These are phyloP conservation scores for Resseliella maxima DNA, from an alignment of 2,888 invertebrate species.

Conservation along the genomic window DNA sequence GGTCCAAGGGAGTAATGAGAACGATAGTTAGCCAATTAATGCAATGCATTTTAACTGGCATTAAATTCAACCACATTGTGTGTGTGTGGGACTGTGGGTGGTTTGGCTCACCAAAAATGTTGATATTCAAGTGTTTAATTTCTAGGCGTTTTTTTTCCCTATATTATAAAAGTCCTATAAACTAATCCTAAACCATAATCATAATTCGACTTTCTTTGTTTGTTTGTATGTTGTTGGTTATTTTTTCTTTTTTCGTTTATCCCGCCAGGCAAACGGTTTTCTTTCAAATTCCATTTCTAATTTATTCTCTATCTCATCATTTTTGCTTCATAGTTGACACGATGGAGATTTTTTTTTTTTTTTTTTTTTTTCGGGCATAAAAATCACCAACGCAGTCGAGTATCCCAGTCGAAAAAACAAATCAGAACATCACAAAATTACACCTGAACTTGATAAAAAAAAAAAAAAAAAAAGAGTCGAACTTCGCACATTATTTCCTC, in stretches of 20 bases:
- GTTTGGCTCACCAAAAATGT: neutral
- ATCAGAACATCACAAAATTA: conserved; percentile 41
- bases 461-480: neutral
- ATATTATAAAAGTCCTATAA: neutral
- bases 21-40: neutral
- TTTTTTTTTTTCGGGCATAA: no score
- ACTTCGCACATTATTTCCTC: neutral
- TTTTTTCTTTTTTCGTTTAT: neutral
- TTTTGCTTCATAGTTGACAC: neutral
- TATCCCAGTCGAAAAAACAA: conserved; percentile 41
- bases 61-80: neutral
- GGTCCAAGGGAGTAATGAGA: neutral
- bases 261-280: conserved; percentile 5
- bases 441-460: conserved; percentile 26
- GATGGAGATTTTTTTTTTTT: neutral
- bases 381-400: neutral
- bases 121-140: conserved; percentile 30
- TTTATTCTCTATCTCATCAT: neutral
- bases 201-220: conserved; percentile 1
- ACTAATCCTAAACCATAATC: neutral
- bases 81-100: neutral
- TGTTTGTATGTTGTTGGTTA: no score
- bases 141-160: neutral
- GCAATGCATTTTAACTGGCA: neutral
- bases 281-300: neutral